Base-by-base conservation (phyloP, 2,888 invertebrate species). In the Dascillus cervinus region DNA sequence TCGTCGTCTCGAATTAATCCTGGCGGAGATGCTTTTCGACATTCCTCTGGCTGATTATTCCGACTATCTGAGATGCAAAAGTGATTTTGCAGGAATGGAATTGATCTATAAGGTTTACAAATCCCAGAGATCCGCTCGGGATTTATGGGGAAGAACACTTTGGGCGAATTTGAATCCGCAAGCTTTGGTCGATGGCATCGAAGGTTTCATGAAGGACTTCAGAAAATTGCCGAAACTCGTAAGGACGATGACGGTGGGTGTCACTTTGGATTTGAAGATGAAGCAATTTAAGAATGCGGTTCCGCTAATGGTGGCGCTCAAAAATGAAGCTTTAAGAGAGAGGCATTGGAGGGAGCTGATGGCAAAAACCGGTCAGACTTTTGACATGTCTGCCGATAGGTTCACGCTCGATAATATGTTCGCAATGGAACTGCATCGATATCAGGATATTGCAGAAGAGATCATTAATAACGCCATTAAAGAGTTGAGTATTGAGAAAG, bases 371-470 rank as follows among this genome's bases (percentile, higher is more conserved):
- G 82, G 82, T 58, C 67, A 79, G 50, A 68, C 73, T 39, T 92
- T 92, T 58, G 90, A 92, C 53, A 90, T 92, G 82, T 73, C 84
- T 2, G 80, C 88, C 2, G 83, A 87, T 11, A 75, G 82, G n/a
- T 92, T 94, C 50, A 92, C 91, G 0, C 66, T 94, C 37, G 87
- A 88, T 37, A 89, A 91, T 56, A 85, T 94, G 79, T 94, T 94
- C 57, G 76, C 82, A 1, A 92, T 94, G 92, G 84, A 94, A 52
- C 65, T 92, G 37, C 86, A 89, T 50, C 77, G 81, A 43, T 88
- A 86, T 55, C 82, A 83, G 62, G 87, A 89, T 0, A 82, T 84
- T 3, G 90, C 90, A 19, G 83, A 82, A 49, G 79, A 81, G 55
- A 91, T 94, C 32, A 83, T 94, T 13, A 87, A 79, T 43, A 83